A percentile compares a stretch with the other conserved stretches of the same genome.
Evolutionary conservation across 1,140 invertebrate genomes (phyloP).

Genomic region (Harlomillsia oculata): DNA sequence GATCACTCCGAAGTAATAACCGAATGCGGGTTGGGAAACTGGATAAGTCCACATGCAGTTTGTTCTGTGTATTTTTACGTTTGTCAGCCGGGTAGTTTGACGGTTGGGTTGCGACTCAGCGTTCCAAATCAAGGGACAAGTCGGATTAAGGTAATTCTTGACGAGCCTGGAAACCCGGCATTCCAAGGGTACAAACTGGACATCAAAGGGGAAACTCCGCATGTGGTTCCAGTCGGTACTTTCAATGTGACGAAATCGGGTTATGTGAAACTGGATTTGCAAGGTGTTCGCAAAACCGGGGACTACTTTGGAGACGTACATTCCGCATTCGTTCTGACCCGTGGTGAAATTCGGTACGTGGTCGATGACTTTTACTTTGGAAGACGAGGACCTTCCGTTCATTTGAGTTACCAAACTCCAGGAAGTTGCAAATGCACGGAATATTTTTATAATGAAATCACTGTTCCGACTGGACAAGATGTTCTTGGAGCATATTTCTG

Average conservation of each 20-base stretch:
- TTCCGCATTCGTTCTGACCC: not conserved
- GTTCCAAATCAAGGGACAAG: conserved; percentile 5
- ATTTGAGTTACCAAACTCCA: conserved; percentile 13
- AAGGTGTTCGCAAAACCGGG: conserved; percentile 12
- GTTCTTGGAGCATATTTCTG: conserved; percentile 22
- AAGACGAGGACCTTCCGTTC: conserved; percentile 29
- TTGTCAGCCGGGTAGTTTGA: not conserved
- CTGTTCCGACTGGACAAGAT: conserved; percentile 23
- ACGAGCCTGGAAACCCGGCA: not conserved
- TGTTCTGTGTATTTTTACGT: conserved; percentile 15
- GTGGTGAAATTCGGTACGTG: conserved; percentile 2
- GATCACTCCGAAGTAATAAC: conserved; percentile 5
- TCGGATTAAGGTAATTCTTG: not conserved
- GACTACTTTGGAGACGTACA: conserved; percentile 18
- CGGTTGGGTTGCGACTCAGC: conserved; percentile 7
- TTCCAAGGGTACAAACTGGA: not conserved
- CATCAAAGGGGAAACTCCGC: conserved; percentile 11
- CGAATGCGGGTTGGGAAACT: conserved; percentile 15
- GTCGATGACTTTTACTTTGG: conserved; percentile 27
- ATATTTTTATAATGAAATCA: conserved; percentile 34
- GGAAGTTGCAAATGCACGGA: not conserved
- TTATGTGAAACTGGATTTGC: conserved; percentile 22
- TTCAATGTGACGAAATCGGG: conserved; percentile 7
- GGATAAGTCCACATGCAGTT: not conserved
- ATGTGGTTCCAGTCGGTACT: conserved; percentile 11